Conservation (phyloP, 1,140 invertebrate species). For the Drosophila micromelanica region DNA sequence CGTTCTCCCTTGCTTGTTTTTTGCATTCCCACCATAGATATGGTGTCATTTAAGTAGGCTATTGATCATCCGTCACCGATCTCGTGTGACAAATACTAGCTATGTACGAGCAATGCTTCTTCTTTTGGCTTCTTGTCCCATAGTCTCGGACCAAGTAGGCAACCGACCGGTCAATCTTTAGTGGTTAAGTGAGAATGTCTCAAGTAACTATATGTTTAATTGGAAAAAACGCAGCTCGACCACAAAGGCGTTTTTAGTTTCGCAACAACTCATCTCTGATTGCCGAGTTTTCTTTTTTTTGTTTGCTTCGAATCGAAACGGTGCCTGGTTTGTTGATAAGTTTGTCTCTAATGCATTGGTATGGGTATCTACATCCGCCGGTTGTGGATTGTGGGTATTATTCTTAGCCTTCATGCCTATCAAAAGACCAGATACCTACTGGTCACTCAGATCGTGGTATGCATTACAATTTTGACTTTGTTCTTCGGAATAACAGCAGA, state of each 20-base stretch:
- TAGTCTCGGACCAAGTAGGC: slow-evolving; percentile 9
- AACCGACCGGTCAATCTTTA: slow-evolving; percentile 51
- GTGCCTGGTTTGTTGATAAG: slow-evolving; percentile 8
- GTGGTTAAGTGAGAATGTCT: slow-evolving; percentile 56
- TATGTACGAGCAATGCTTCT: neutral
- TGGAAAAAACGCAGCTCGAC: slow-evolving; percentile 59
- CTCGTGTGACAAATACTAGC: slow-evolving; percentile 10
- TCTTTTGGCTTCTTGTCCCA: neutral
- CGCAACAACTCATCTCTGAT: slow-evolving; percentile 25
- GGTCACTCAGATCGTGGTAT: slow-evolving; percentile 33
- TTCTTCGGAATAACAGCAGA: slow-evolving; percentile 7
- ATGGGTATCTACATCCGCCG: slow-evolving; percentile 31
- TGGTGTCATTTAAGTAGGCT: neutral
- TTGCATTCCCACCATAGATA: slow-evolving; percentile 6
- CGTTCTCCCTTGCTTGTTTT: no score
- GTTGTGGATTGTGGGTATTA: slow-evolving; percentile 25
- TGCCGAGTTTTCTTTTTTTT: slow-evolving; percentile 16
- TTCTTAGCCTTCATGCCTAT: slow-evolving; percentile 20
- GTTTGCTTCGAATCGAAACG: slow-evolving; percentile 25
- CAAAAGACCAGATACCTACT: neutral
- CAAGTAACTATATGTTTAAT: slow-evolving; percentile 62
- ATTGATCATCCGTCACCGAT: slow-evolving; percentile 9
- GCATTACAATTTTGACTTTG: slow-evolving; percentile 39
- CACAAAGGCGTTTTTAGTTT: slow-evolving; percentile 60
- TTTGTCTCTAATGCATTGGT: slow-evolving; percentile 8